These are phyloP conservation scores for Pelochelys cantorii DNA, from an alignment of 2,797 vertebrate species.

Conservation along the genomic window DNA sequence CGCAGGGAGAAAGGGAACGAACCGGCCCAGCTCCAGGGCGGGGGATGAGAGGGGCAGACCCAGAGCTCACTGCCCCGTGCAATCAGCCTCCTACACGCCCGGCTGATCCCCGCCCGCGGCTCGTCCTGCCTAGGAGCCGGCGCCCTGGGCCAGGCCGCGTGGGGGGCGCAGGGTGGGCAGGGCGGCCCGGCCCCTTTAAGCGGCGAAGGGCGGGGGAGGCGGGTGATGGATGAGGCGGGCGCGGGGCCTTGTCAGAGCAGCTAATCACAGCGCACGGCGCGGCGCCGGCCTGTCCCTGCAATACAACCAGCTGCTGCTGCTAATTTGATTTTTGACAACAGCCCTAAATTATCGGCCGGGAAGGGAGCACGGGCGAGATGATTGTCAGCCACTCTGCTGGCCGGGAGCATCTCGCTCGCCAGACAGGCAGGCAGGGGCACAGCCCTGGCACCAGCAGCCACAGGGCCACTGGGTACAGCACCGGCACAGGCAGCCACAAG, in stretches of 20 bases:
- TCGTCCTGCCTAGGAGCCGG: neutral
- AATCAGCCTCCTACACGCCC: too few species aligned
- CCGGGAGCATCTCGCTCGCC: fast-evolving
- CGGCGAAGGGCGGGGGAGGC: neutral
- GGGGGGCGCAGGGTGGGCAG: too few species aligned
- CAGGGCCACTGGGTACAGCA: too few species aligned
- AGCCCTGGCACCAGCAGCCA: fast-evolving
- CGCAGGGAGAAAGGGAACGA: neutral
- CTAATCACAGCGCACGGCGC: neutral
- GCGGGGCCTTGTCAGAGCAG: neutral
- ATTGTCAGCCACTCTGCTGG: neutral
- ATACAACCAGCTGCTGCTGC: neutral
- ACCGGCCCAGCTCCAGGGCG: neutral
- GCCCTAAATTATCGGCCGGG: neutral
- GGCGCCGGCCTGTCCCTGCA: neutral
- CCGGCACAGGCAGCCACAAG: too few species aligned
- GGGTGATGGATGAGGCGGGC: neutral
- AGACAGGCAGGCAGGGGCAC: neutral
- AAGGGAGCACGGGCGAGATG: neutral
- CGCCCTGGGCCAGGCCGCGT: too few species aligned
- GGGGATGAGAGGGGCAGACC: too few species aligned
- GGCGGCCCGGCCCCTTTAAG: too few species aligned
- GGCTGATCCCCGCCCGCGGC: fast-evolving
- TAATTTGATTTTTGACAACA: neutral
- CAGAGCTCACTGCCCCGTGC: neutral